Percentiles rank a stretch among this genome's conserved stretches.
phyloP scores from a whole-genome alignment of 1,140 invertebrate species.

The Musca domestica region DNA sequence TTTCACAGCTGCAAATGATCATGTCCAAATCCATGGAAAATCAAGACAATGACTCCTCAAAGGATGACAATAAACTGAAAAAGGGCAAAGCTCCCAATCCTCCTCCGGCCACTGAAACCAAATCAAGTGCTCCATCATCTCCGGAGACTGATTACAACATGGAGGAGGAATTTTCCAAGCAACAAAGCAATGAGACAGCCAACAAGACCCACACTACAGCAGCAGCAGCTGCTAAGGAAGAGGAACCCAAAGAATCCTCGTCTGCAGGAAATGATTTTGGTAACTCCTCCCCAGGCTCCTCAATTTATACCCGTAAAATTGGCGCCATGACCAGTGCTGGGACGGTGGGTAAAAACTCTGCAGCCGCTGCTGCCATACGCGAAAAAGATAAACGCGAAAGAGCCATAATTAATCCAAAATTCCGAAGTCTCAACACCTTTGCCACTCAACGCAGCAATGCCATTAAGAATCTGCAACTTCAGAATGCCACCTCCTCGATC shows the following conservation, averaged over 20 bases:
- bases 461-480: slow-evolving; percentile 44
- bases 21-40: slow-evolving; percentile 47
- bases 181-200: slow-evolving; percentile 9
- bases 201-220: slow-evolving; percentile 1
- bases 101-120: slow-evolving; percentile 45
- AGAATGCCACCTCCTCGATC: slow-evolving; percentile 38
- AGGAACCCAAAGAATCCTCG: neutral
- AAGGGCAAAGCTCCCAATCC: slow-evolving; percentile 60
- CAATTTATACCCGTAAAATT: slow-evolving; percentile 60
- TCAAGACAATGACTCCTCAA: slow-evolving; percentile 33
- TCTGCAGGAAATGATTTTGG: slow-evolving; percentile 4
- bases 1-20: slow-evolving; percentile 56
- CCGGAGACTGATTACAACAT: slow-evolving; percentile 49
- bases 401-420: slow-evolving; percentile 67
- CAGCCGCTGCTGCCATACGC: slow-evolving; percentile 67
- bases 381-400: slow-evolving; percentile 73
- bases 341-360: slow-evolving; percentile 32
- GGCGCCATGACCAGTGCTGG: slow-evolving; percentile 28
- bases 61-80: slow-evolving; percentile 49
- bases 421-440: slow-evolving; percentile 55
- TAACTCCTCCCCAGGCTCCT: slow-evolving; percentile 15
- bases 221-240: no score
- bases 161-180: slow-evolving; percentile 42
- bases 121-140: slow-evolving; percentile 47
- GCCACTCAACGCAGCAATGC: slow-evolving; percentile 48